Evolutionary conservation across 2,113 vertebrate species (phyloP), one percentile per base, ranked within the genome.

Genomic region (Synchiropus splendidus): DNA sequence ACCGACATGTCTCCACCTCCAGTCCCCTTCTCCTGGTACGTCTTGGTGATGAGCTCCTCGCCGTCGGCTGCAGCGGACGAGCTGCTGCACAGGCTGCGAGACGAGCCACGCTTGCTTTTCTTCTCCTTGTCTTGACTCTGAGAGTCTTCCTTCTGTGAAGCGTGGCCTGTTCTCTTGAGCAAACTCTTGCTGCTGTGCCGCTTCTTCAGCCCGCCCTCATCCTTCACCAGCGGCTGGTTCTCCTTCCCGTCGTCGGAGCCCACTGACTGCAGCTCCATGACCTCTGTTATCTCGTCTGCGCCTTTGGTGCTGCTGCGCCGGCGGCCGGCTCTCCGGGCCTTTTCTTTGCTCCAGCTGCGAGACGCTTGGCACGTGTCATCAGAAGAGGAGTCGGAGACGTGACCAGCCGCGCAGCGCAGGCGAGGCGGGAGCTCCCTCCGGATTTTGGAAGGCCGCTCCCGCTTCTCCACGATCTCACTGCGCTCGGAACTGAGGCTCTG

Each of bases 271-370:
- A 89, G 81, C 71, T 89, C 83, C 67, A 81, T 54, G 41, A 48
- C 36, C 9, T 82, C 74, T 0, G 6, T 17, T 13, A 52, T 61
- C 2, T 61, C 70, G 6, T 59, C 39, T 0, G n/a, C 16, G 16
- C 10, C 41, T 41, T 56, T 74, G 12, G 75, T 64, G 9, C 70
- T 82, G 15, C 66, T 79, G 41, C 54, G 81, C n/a, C n/a, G n/a
- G 54, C 77, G 86, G 37, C 82, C 79, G 9, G 67, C 80, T 58
- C 81, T 87, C 40, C 77, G 68, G n/a, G 84, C 84, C 59, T 87
- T 90, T 71, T 88, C 83, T 60, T 82, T 85, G 6, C 78, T 87
- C 89, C 79, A 94, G 58, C 83, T 88, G 59, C 87, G 89, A 58
- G 79, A 50, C 61, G 87, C 80, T 36, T 84, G 84, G 80, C 87